Evolutionary conservation across 2,888 invertebrate species (phyloP), one percentile per base, ranked within the genome.

Genomic region (Tetranychus piercei): DNA sequence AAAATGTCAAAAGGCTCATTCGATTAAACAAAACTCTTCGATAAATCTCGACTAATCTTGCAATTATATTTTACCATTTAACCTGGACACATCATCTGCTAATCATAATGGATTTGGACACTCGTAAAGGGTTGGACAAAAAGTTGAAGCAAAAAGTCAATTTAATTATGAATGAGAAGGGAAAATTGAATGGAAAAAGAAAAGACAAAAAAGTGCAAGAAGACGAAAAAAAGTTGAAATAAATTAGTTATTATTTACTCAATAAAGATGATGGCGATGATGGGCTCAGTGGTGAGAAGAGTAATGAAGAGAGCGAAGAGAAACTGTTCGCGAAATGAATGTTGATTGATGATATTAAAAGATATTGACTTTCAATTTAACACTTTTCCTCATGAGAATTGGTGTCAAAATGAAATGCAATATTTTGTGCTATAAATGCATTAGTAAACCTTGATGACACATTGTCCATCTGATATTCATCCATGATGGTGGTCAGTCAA

Each of bases 291-390:
- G 9, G 15, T 55, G 55, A 55, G 3, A 15, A 5, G 15, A 7
- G 55, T 55, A 5, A 15, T 15, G 11, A 15, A 55, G 55, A 15
- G 55, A 15, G 3, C 1, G 15, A 55, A 15, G 55, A 15, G 3
- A 15, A 55, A 55, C 34, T 34, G 55, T 15, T 55, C 11, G 15
- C 15, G 7, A 55, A 15, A 55, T 55, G 55, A 55, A 55, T 55
- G 55, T 55, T 55, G 55, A 55, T 55, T 55, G 55, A 55, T 55
- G 55, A 55, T 7, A 34, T 34, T 34, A 55, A 55, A 55, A 55
- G 55, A 55, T 55, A 55, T 55, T 55, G 55, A 55, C 55, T 55
- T 55, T 55, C 55, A 55, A 55, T 55, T 55, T 55, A 55, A 55
- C 55, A 34, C 34, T 34, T 55, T 55, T 55, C 15, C 55, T 55